Evolutionary conservation across 1,140 invertebrate species (phyloP), one percentile per base, ranked within the genome.

Genomic region (Penaeus chinensis): DNA sequence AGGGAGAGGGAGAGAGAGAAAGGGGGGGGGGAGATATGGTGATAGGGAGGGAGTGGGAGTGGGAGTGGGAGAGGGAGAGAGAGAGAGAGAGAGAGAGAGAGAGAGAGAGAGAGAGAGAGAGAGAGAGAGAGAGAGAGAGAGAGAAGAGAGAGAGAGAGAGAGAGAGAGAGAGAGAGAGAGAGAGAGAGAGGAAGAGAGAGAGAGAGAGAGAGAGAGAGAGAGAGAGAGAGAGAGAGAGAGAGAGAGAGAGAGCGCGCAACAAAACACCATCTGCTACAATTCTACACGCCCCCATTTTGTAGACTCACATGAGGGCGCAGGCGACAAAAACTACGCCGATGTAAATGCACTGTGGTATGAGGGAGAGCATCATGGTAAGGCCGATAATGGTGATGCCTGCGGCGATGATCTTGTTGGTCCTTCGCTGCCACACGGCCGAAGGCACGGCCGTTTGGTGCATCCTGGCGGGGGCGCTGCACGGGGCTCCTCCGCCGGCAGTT

Each of bases 381-480:
- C 87, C 87, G 63, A 88, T 88, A 76, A 88, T 84, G 87, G 87
- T 88, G 47, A 88, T 80, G 60, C 82, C 87, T 0, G 76, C 87
- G 62, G 87, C 87, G 11, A 88, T 80, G 82, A 88, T 80, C 82
- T 88, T 88, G 87, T 88, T 88, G 76, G 87, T 88, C 76, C 87
- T 63, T 19, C 87, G 87, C 77, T 88, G 82, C 87, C 87, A 88
- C 20, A 88, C 87, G 11, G 87, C 87, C 27, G 76, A 78, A 2
- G 86, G 32, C 81, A 83, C 86, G 11, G 80, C 60, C 4, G 86
- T 83, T 74, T 88, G 86, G 60, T 88, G 81, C 86, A 88, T 88
- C 37, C 65, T 79, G 47, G 32, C 54, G 18, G 77, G 20, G 71
- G 24, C 71, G 24, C 71, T 37, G 71, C 71, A 32, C 27, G 71